These are phyloP conservation scores for Diphyllodes magnificus DNA, from an alignment of 2,113 vertebrate species.

Conservation along the genomic window DNA sequence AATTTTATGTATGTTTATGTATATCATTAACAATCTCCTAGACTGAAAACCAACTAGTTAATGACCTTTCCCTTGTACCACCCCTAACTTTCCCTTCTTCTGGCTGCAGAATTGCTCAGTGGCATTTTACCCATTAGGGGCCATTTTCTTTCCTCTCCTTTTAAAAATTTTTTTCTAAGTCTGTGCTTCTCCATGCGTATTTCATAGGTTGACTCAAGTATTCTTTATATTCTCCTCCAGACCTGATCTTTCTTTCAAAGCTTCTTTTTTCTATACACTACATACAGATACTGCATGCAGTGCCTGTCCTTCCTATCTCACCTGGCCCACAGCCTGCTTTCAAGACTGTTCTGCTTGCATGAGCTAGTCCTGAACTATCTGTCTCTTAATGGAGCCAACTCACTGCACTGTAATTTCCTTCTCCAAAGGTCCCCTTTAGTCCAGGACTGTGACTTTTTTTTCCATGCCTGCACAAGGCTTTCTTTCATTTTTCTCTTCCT, in stretches of 20 bases:
- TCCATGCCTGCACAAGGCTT: background rate
- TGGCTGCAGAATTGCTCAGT: background rate
- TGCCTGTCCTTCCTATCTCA: background rate
- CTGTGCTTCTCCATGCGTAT: background rate
- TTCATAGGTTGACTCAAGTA: background rate
- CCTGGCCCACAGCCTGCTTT: background rate
- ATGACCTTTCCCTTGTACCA: accelerated
- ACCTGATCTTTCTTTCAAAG: background rate
- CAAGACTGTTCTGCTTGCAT: background rate
- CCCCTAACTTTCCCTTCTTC: background rate
- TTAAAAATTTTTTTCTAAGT: background rate
- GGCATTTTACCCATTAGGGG: background rate
- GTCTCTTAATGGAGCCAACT: background rate
- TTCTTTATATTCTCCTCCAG: background rate
- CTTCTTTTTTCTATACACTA: background rate
- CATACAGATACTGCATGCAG: background rate
- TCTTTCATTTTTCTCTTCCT: background rate
- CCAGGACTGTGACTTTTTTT: background rate
- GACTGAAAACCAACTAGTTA: background rate
- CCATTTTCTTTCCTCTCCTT: background rate
- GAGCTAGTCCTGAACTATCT: background rate
- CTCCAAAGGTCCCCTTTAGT: background rate
- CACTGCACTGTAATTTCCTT: background rate
- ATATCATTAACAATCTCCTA: background rate
- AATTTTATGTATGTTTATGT: background rate